Evolutionary conservation across 2,113 vertebrate species (phyloP).

Genomic region (Rutilus rutilus): DNA sequence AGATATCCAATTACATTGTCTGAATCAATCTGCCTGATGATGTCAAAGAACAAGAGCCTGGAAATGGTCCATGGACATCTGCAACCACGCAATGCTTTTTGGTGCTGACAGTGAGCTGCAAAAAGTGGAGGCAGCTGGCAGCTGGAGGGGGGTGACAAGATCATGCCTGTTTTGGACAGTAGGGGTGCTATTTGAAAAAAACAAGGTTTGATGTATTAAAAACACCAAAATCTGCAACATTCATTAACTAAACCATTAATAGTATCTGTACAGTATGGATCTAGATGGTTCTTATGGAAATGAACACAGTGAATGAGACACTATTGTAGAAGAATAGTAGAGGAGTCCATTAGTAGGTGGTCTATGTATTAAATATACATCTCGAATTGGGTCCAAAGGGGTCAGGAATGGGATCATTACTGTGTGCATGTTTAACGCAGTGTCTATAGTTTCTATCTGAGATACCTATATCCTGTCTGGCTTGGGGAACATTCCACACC

Average conservation of each 20-base stretch:
- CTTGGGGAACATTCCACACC: conserved; percentile 64
- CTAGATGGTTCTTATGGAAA: neutral
- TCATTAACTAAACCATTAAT: neutral
- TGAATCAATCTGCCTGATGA: conserved; percentile 46
- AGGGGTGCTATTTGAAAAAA: conserved; percentile 55
- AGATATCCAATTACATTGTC: conserved; percentile 61
- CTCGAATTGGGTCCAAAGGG: neutral
- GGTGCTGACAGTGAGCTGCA: conserved; percentile 51
- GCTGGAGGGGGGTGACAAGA: conserved; percentile 49
- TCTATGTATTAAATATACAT: conserved; percentile 1
- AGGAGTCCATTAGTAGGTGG: neutral
- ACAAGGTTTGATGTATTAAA: conserved; percentile 41
- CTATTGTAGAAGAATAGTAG: neutral
- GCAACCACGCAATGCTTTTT: conserved; percentile 50
- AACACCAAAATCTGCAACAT: neutral
- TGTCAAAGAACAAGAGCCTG: conserved; percentile 65
- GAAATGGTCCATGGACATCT: conserved; percentile 67
- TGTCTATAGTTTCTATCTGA: conserved; percentile 34
- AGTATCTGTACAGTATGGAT: conserved; percentile 31
- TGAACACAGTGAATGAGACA: neutral
- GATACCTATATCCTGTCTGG: conserved; percentile 64
- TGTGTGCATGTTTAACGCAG: neutral
- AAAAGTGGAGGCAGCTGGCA: conserved; percentile 50
- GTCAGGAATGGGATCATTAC: conserved; percentile 4
- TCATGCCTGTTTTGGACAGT: conserved; percentile 51